phyloP scores from a whole-genome alignment of 2,888 invertebrate genomes.

The Andrena flavipes region DNA sequence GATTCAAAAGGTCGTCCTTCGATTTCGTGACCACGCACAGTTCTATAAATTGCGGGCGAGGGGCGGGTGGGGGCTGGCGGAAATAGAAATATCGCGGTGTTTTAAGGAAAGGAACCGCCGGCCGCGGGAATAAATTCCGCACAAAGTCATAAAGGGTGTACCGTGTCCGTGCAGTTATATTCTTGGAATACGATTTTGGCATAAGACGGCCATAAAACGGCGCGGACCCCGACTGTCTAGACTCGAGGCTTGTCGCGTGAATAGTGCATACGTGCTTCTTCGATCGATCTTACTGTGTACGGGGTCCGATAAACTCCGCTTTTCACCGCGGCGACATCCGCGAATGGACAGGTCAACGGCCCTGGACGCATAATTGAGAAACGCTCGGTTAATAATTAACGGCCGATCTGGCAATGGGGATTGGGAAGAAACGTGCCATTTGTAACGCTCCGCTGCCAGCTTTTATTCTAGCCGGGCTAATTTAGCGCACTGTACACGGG shows the following conservation, averaged over 20 bases:
- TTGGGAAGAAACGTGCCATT: constrained; percentile 45
- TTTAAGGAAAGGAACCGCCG: neutral
- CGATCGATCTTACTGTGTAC: constrained; percentile 47
- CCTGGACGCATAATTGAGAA: constrained; percentile 43
- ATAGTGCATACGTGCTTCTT: constrained; percentile 26
- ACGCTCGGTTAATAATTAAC: constrained; percentile 51
- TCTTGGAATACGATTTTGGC: constrained; percentile 45
- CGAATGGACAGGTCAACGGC: constrained; percentile 51
- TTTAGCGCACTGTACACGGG: constrained; percentile 20
- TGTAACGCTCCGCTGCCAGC: constrained; percentile 46
- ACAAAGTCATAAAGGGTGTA: constrained; percentile 30
- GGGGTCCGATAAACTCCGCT: constrained; percentile 41
- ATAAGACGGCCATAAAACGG: constrained; percentile 43
- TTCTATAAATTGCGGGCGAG: neutral
- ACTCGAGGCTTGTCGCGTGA: constrained; percentile 22
- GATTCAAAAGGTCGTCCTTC: neutral
- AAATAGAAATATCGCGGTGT: neutral
- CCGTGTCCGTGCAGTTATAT: constrained; percentile 17
- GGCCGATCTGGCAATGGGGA: constrained; percentile 44
- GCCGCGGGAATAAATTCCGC: constrained; percentile 25
- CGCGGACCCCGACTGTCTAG: constrained; percentile 33
- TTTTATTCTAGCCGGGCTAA: constrained; percentile 51
- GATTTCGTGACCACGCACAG: neutral
- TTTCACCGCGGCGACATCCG: constrained; percentile 48
- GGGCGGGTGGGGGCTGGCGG: neutral